phyloP scores from a whole-genome alignment of 2,797 vertebrate species.

The Sciaenops ocellatus region DNA sequence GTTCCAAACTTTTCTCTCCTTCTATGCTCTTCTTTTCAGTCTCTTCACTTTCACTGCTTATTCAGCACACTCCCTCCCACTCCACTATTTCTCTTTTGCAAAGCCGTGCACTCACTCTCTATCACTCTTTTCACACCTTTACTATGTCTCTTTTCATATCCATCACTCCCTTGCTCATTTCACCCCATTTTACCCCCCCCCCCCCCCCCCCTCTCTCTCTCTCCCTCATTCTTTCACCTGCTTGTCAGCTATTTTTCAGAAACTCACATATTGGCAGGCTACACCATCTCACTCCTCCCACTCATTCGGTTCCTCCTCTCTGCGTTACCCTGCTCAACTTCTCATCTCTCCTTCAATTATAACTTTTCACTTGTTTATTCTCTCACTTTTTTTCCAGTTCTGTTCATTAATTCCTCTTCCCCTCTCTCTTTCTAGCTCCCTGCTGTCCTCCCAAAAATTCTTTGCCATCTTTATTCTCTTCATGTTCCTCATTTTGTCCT shows the following conservation, averaged over 20 bases:
- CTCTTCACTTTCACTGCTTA: slow-evolving; percentile 45
- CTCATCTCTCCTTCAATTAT: slow-evolving; percentile 42
- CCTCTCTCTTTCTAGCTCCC: not conserved
- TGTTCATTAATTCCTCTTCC: slow-evolving; percentile 19
- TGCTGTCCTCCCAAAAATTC: not conserved
- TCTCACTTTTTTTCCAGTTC: slow-evolving; percentile 17
- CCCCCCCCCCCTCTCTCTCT: slow-evolving; percentile 25
- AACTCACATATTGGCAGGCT: slow-evolving; percentile 34
- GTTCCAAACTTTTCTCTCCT: slow-evolving; percentile 30
- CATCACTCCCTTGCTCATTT: slow-evolving; percentile 35
- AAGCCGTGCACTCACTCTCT: slow-evolving; percentile 39
- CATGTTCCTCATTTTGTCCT: slow-evolving; percentile 41
- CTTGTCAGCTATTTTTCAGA: slow-evolving; percentile 62
- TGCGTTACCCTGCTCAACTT: slow-evolving; percentile 27
- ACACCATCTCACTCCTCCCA: slow-evolving; percentile 9
- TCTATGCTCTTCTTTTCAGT: slow-evolving; percentile 25
- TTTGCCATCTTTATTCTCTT: slow-evolving; percentile 18
- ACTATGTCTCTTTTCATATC: slow-evolving; percentile 57
- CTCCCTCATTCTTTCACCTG: slow-evolving; percentile 44
- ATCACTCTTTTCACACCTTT: slow-evolving; percentile 58
- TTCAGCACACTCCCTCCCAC: slow-evolving; percentile 51
- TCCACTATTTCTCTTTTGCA: slow-evolving; percentile 29
- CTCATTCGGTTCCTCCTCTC: slow-evolving; percentile 8
- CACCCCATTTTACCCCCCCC: slow-evolving; percentile 35
- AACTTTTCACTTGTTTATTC: slow-evolving; percentile 52